Evolutionary conservation across 2,797 vertebrate genomes (phyloP), one percentile per base, ranked within the genome.

Genomic region (Vespertilio murinus): DNA sequence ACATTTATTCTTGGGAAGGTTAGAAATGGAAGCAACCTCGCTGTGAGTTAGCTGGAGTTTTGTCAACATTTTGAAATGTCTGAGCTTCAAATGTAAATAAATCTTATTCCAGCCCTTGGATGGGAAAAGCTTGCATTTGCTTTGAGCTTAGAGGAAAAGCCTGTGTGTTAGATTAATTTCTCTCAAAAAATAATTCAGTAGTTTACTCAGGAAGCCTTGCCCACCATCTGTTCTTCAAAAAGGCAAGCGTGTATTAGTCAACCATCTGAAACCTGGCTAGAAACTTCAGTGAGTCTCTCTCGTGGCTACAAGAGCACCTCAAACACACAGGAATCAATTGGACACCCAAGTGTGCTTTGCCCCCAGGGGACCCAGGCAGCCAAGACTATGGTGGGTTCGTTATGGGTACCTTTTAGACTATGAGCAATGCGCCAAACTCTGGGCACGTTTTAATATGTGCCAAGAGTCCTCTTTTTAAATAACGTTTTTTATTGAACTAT

Each of bases 41-140:
- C 40, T 59, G 13, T n/a, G 75, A 87, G 42, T 45, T 86, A 75
- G n/a, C 52, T 17, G 40, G 42, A 49, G 56, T 70, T 81, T 67
- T 79, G 47, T 64, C 16, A 38, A 93, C 90, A 65, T 73, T 61
- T 59, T 33, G 38, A 78, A 61, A 42, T 74, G 49, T 61, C 40
- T 81, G 85, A 89, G 28, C 33, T 93, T 94, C 28, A 67, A 88
- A 91, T 77, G 22, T 75, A 92, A 79, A 70, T 79, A 65, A 88
- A 33, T 35, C 28, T 88, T 81, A 81, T 59, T 71, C 33, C 11
- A 82, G 70, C 71, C 28, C 45, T 61, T 94, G 64, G 54, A 20
- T 54, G 38, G 18, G 25, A 69, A 25, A 71, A 85, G 13, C 47
- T 85, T 65, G 64, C 42, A 64, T 80, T 92, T 59, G 40, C 56